A percentile compares a stretch with the other conserved stretches of the same genome.
phyloP scores from a whole-genome alignment of 1,140 invertebrate genomes.

The Neodiprion fabricii region DNA sequence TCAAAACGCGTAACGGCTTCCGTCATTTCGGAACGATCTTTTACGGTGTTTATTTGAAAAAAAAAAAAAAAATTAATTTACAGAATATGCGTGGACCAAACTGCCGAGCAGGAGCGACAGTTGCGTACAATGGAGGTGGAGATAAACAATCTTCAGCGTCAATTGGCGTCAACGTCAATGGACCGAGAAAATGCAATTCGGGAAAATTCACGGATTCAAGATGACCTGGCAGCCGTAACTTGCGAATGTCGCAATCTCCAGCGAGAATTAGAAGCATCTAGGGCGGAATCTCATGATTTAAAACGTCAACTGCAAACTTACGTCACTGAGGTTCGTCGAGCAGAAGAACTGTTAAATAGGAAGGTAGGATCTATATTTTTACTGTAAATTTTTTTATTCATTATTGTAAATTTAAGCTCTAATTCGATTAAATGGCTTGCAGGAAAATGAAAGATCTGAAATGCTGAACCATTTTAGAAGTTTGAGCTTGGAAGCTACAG shows the following conservation, averaged over 20 bases:
- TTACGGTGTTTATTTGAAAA: neutral
- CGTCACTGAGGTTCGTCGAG: constrained; percentile 72
- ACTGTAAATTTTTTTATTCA: constrained; percentile 13
- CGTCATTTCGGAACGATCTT: neutral
- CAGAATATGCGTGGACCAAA: constrained; percentile 50
- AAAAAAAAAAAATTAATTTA: neutral
- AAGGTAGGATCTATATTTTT: constrained; percentile 61
- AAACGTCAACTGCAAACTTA: constrained; percentile 77
- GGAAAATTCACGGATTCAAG: constrained; percentile 70
- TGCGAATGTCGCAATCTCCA: constrained; percentile 61
- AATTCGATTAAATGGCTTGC: constrained; percentile 19
- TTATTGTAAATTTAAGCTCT: neutral
- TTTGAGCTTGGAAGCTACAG: constrained; percentile 72
- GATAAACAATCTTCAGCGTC: constrained; percentile 63
- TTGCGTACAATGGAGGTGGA: constrained; percentile 61
- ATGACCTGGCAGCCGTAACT: constrained; percentile 65
- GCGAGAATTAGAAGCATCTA: constrained; percentile 68
- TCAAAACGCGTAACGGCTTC: neutral
- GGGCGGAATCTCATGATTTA: constrained; percentile 70
- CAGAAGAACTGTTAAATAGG: constrained; percentile 71
- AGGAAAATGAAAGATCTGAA: constrained; percentile 75
- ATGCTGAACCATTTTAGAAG: constrained; percentile 76
- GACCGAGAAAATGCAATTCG: constrained; percentile 65
- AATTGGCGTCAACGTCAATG: constrained; percentile 59
- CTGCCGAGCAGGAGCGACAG: constrained; percentile 48